Evolutionary conservation across 1,140 invertebrate genomes (phyloP).

Genomic region (Lordiphosa mommai): DNA sequence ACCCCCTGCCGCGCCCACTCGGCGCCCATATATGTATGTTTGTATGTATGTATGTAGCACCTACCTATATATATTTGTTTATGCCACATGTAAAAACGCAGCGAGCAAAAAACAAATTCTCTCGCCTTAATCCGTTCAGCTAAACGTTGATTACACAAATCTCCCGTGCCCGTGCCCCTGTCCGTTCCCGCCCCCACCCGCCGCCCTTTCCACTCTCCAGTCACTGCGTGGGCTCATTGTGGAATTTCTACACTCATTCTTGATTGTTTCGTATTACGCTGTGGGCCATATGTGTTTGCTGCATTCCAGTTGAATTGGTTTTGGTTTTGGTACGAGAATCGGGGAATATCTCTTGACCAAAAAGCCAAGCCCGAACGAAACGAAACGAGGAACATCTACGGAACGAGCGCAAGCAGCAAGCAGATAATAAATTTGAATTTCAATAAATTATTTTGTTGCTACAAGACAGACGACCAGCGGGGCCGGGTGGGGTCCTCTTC

Average conservation of each 20-base stretch:
- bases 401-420: too few species aligned
- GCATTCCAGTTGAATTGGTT: conserved; percentile 73
- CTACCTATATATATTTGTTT: conserved; percentile 45
- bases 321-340: conserved; percentile 23
- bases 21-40: background rate
- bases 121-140: conserved; percentile 48
- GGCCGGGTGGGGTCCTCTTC: conserved; percentile 31
- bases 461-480: conserved; percentile 45
- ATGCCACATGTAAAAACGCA: conserved; percentile 46
- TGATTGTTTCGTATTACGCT: conserved; percentile 77
- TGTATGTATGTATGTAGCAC: background rate
- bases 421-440: conserved; percentile 75
- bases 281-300: conserved; percentile 59
- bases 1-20: background rate
- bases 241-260: conserved; percentile 77
- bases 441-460: conserved; percentile 76
- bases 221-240: conserved; percentile 74
- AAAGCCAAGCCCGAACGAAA: conserved; percentile 36
- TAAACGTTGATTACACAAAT: conserved; percentile 52
- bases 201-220: background rate
- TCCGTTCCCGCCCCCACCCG: background rate
- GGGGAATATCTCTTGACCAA: conserved; percentile 25
- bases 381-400: conserved; percentile 3
- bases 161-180: background rate
- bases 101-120: conserved; percentile 24